These are phyloP conservation scores for Montipora sp. DNA, from an alignment of 64 coral and sea anemone species.

Conservation along the genomic window DNA sequence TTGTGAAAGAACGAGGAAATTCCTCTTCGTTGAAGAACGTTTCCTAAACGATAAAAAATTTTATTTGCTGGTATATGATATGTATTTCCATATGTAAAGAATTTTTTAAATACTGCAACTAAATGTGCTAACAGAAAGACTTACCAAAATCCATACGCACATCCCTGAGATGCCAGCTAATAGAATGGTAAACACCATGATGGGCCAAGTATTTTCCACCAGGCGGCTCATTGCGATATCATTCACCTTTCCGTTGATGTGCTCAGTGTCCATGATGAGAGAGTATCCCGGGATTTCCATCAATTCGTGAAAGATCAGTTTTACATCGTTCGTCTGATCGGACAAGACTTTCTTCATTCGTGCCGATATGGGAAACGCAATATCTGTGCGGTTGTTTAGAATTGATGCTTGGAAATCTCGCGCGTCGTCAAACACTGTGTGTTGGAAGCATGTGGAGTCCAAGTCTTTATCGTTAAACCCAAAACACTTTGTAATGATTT, in stretches of 20 bases:
- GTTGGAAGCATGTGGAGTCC: neutral
- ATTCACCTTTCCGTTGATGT: slow-evolving; percentile 33
- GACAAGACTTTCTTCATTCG: neutral
- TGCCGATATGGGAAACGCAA: slow-evolving; percentile 1
- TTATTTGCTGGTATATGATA: neutral
- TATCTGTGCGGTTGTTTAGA: neutral
- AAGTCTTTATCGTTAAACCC: neutral
- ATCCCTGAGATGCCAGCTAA: slow-evolving; percentile 66
- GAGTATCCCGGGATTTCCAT: slow-evolving; percentile 27
- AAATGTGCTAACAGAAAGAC: neutral
- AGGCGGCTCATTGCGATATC: neutral
- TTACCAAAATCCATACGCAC: slow-evolving; percentile 64
- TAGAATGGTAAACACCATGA: slow-evolving; percentile 42
- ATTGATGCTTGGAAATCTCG: neutral
- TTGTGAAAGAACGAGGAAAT: slow-evolving; percentile 60
- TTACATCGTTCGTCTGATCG: neutral
- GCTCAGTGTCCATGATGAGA: slow-evolving; percentile 13
- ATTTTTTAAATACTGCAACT: too few species aligned
- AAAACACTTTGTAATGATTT: slow-evolving; percentile 2
- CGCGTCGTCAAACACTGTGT: neutral
- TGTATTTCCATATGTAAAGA: too few species aligned
- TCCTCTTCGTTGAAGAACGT: slow-evolving; percentile 51
- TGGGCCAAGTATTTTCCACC: slow-evolving; percentile 35
- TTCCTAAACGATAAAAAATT: slow-evolving; percentile 16
- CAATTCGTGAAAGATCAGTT: neutral